These are phyloP conservation scores for Cardiocondyla obscurior DNA, from an alignment of 1,140 invertebrate species.

Conservation along the genomic window DNA sequence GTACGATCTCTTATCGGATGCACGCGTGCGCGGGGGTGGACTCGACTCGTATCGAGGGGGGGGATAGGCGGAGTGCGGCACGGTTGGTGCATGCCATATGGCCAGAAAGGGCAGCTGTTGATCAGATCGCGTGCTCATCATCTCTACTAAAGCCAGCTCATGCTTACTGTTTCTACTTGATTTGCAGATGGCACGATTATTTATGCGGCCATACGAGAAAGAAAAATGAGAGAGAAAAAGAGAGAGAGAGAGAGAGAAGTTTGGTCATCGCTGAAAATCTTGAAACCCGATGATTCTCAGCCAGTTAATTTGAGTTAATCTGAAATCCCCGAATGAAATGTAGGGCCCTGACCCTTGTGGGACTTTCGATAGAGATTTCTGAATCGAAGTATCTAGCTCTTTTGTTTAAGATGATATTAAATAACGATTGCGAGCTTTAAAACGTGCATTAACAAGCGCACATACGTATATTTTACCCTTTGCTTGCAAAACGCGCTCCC, in stretches of 20 bases:
- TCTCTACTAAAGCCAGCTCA: constrained; percentile 67
- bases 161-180: constrained; percentile 71
- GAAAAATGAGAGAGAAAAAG: not conserved
- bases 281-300: not conserved
- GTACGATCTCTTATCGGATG: constrained; percentile 76
- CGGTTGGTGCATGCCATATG: constrained; percentile 73
- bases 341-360: not conserved
- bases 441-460: not conserved
- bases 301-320: not conserved
- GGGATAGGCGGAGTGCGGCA: constrained; percentile 22
- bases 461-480: not conserved
- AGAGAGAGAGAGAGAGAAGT: not conserved
- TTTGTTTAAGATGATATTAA: not conserved
- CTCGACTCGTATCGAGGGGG: not conserved
- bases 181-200: constrained; percentile 69
- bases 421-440: not conserved
- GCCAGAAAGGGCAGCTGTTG: constrained; percentile 73
- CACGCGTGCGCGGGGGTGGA: constrained; percentile 47
- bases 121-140: constrained; percentile 73
- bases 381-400: not conserved
- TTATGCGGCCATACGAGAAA: constrained; percentile 30
- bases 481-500: not conserved
- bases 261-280: not conserved
- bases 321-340: not conserved
- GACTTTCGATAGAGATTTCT: not conserved